Conservation (phyloP, 2,113 vertebrate species). For the Leucosticte australis region DNA sequence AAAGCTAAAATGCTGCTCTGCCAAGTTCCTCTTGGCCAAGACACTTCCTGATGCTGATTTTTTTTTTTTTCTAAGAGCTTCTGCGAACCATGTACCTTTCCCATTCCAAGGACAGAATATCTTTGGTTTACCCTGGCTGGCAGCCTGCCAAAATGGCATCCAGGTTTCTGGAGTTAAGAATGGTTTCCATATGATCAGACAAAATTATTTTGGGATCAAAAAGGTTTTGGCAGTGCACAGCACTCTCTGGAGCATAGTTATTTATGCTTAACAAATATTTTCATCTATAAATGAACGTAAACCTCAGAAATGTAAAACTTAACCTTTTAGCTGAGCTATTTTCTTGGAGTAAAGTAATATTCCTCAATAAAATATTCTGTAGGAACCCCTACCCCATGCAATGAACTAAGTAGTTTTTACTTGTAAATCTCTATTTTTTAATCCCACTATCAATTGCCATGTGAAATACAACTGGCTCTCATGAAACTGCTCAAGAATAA, state of each 20-base stretch:
- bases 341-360: background rate
- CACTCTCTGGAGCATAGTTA: background rate
- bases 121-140: constrained; percentile 29
- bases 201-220: background rate
- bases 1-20: constrained; percentile 30
- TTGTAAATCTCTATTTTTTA: background rate
- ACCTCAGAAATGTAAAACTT: background rate
- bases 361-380: background rate
- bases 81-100: constrained; percentile 2
- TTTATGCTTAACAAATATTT: background rate
- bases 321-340: background rate
- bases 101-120: constrained; percentile 31
- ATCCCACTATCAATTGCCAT: background rate
- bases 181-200: constrained; percentile 20
- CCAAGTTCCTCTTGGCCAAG: constrained; percentile 65
- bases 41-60: constrained; percentile 40
- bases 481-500: background rate
- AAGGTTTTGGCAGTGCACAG: background rate
- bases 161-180: constrained; percentile 28
- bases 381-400: background rate
- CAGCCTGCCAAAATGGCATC: background rate
- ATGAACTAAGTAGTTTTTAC: background rate
- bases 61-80: background rate
- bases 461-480: background rate
- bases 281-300: background rate